Conservation (phyloP, 2,113 vertebrate genomes). For the Elgaria multicarinata region DNA sequence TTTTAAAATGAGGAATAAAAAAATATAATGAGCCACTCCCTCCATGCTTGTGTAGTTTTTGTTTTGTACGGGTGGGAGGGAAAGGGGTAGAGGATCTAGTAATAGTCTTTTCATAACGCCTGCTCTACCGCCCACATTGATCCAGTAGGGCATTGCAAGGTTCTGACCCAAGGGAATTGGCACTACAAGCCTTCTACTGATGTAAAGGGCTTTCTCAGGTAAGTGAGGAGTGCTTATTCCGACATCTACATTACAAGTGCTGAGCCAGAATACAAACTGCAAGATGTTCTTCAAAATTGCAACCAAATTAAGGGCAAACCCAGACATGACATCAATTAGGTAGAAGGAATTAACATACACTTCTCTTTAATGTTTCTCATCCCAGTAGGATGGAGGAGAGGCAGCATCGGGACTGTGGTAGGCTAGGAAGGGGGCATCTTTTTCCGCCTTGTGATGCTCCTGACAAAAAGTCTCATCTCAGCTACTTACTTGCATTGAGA, state of each 20-base stretch:
- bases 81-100: not conserved
- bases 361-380: no score
- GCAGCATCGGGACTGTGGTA: not conserved
- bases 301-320: not conserved
- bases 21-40: slow-evolving; percentile 66
- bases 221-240: not conserved
- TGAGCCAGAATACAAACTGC: no score
- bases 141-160: not conserved
- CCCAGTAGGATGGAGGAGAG: not conserved
- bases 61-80: slow-evolving; percentile 32
- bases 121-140: not conserved
- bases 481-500: not conserved
- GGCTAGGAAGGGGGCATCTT: not conserved
- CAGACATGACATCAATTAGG: not conserved
- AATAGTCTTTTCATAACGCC: not conserved
- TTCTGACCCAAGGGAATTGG: not conserved
- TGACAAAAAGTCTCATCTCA: not conserved
- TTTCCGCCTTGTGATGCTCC: not conserved
- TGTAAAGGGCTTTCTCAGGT: not conserved
- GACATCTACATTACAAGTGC: not conserved
- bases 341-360: not conserved
- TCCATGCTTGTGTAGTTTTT: slow-evolving; percentile 45
- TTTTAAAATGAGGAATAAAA: slow-evolving; percentile 68
- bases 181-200: not conserved
- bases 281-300: not conserved